Evolutionary conservation across 2,113 vertebrate genomes (phyloP), one percentile per base, ranked within the genome.

Genomic region (Anser brachyrhynchus): DNA sequence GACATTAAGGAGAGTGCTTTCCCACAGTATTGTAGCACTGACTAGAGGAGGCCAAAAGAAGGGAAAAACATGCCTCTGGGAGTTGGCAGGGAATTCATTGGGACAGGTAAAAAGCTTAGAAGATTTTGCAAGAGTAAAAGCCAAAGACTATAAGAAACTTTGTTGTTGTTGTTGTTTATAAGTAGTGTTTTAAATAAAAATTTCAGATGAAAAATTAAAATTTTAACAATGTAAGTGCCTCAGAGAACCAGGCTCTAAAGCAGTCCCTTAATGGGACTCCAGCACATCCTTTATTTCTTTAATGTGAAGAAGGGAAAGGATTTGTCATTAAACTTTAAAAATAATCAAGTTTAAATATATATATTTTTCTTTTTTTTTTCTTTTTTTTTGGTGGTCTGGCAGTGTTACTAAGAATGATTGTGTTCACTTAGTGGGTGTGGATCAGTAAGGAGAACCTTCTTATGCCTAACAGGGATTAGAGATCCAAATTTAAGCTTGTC

Each of bases 241-340:
- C 92, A 29, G 97, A 98, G 97, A 97, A 96, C 82, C 65, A 57
- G 74, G 87, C 90, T 87, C 91, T 94, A 97, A 97, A 97, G 96
- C 78, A 97, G 96, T 97, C 97, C 97, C 97, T 95, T 97, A 98
- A 98, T 97, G 97, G 98, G 96, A 97, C 93, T 97, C 72, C 59
- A 89, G 74, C 90, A 92, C 55, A 75, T 97, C 90, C 87, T 98
- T 98, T 98, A 98, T 94, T 98, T 98, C 98, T 98, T 98, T 98
- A 97, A 98, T 98, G 97, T 61, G 82, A 96, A 95, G 93, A 97
- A 96, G 72, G 73, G 97, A 97, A 98, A 97, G 84, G 87, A 97
- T 97, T 98, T 97, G 94, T 97, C 98, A 98, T 98, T 97, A 98
- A 98, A 97, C 93, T 98, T 98, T 98, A 97, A 98, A 98, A 98